Base-by-base conservation (phyloP, 2,113 vertebrate genomes). In the Stigmatopora nigra region DNA sequence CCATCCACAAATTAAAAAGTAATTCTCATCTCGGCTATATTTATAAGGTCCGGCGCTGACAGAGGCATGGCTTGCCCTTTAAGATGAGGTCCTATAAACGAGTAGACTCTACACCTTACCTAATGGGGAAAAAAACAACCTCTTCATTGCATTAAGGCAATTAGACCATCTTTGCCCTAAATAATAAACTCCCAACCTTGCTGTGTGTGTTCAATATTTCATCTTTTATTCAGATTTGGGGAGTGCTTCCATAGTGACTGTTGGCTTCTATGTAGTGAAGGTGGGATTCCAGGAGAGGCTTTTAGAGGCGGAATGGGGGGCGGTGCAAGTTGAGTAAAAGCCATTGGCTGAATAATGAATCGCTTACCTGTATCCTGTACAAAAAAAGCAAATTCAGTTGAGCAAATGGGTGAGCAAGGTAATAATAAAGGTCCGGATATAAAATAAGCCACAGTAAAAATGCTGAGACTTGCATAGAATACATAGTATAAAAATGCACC, bases 191-290 rank as follows among this genome's bases (percentile, higher is more conserved):
- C 85, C 67, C 79, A 90, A 89, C 74, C 73, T 70, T 79, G 82
- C 84, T 79, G 85, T 79, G 81, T 76, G 61, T 85, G 83, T 89
- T 87, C 72, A 86, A 89, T 89, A 89, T 86, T 87, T 91, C 84
- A 91, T 91, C 67, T 88, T 88, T 90, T 89, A 90, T 91, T 89
- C 84, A 91, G 88, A 77, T 78, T 77, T 77, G 80, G 77, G 73
- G 86, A 90, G 89, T 91, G 85, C 88, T 86, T 80, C 86, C 79
- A 75, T 78, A 84, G 77, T 73, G 73, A 84, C 73, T 69, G 78
- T 80, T 62, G 71, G 73, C 74, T 81, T 85, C 76, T 73, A 75
- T 71, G 75, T 86, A 88, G 89, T 85, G 87, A 88, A 89, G 88
- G 83, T 90, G 82, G 87, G 88, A 86, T 90, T 84, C 71, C 76